These are phyloP conservation scores for Syngnathus floridae DNA, from an alignment of 2,113 vertebrate genomes.

Conservation along the genomic window DNA sequence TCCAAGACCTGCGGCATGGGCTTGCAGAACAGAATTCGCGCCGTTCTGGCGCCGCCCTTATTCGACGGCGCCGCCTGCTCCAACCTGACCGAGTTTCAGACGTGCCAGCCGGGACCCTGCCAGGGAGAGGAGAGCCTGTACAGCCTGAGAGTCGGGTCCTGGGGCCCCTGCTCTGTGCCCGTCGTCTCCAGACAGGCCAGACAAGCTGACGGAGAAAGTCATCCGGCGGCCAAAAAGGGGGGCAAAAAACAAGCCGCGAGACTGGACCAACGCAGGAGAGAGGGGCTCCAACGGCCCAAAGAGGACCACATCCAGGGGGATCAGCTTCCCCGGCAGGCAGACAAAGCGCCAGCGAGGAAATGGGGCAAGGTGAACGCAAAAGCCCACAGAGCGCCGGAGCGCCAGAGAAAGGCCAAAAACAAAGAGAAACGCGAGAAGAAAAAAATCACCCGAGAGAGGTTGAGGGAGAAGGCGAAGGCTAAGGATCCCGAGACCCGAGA, in stretches of 20 bases:
- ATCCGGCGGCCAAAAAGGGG: constrained; percentile 20
- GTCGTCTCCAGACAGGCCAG: constrained; percentile 70
- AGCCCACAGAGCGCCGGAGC: constrained; percentile 66
- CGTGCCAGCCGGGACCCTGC: constrained; percentile 76
- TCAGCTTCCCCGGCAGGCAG: constrained; percentile 18
- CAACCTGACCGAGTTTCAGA: constrained; percentile 88
- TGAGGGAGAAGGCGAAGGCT: constrained; percentile 67
- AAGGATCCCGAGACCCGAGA: constrained; percentile 85
- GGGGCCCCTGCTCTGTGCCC: constrained; percentile 77
- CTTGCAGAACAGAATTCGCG: constrained; percentile 81
- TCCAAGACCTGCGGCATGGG: constrained; percentile 87
- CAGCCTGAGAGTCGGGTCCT: constrained; percentile 84
- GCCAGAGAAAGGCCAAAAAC: constrained; percentile 75
- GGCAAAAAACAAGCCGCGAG: constrained; percentile 3
- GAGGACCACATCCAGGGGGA: constrained; percentile 25
- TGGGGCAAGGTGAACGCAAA: constrained; percentile 32
- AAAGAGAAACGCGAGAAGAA: constrained; percentile 70
- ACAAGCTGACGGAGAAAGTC: constrained; percentile 56
- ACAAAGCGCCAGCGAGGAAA: constrained; percentile 46
- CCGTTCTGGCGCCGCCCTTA: constrained; percentile 80
- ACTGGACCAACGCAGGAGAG: constrained; percentile 23
- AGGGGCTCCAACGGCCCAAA: constrained; percentile 24
- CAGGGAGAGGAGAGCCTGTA: constrained; percentile 75
- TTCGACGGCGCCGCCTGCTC: constrained; percentile 86
- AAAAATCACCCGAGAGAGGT: constrained; percentile 53